A percentile compares a stretch with the other conserved stretches of the same genome.
phyloP scores from a whole-genome alignment of 2,888 invertebrate species.

The Lasioglossum oenotherae region DNA sequence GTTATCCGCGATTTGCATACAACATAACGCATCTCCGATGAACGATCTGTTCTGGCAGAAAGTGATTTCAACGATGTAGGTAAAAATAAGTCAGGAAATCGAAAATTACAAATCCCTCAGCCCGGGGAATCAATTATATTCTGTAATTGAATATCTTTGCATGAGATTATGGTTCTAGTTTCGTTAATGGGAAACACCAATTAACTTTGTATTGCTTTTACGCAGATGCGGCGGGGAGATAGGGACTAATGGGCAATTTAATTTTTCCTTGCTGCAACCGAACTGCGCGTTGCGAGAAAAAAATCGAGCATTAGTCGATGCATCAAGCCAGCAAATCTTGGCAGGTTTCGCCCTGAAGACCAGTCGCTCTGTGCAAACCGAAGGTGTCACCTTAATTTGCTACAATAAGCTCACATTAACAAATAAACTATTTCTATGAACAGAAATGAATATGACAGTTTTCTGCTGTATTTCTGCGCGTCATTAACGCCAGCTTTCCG shows the following conservation, averaged over 20 bases:
- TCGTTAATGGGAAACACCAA: not conserved
- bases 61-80: not conserved
- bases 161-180: not conserved
- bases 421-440: not conserved
- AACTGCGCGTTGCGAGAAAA: not conserved
- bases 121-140: not conserved
- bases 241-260: not conserved
- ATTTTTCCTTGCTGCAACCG: slow-evolving; percentile 1
- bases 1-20: not conserved
- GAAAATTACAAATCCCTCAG: slow-evolving; percentile 1
- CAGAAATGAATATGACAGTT: not conserved
- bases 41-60: slow-evolving; percentile 1
- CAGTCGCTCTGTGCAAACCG: not conserved
- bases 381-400: not conserved
- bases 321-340: not conserved
- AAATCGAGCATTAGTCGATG: not conserved
- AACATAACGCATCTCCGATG: not conserved
- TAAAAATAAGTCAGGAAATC: slow-evolving; percentile 1
- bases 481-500: not conserved
- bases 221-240: not conserved
- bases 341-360: not conserved
- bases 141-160: not conserved
- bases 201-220: not conserved
- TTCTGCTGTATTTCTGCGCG: not conserved
- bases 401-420: not conserved